These are phyloP conservation scores for Helleia helle DNA, from an alignment of 2,888 invertebrate species.

Conservation along the genomic window DNA sequence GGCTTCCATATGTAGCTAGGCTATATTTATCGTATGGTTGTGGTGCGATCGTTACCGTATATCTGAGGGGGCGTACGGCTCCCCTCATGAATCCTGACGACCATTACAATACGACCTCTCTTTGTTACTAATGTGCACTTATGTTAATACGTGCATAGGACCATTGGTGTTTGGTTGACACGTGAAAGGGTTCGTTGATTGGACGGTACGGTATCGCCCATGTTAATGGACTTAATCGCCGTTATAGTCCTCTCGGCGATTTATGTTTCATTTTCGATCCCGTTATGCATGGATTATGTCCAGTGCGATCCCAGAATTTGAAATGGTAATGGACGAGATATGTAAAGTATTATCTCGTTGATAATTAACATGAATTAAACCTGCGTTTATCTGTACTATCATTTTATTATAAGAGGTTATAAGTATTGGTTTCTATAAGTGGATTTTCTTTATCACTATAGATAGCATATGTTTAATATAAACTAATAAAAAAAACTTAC, in stretches of 20 bases:
- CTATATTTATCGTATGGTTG: slow-evolving; percentile 70
- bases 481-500: no score
- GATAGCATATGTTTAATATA: no score
- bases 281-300: slow-evolving; percentile 66
- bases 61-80: slow-evolving; percentile 61
- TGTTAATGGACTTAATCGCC: slow-evolving; percentile 72
- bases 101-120: slow-evolving; percentile 46
- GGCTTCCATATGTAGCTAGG: slow-evolving; percentile 50
- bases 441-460: no score
- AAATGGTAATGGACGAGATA: slow-evolving; percentile 51
- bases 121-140: slow-evolving; percentile 31
- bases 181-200: slow-evolving; percentile 63
- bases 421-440: no score
- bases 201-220: slow-evolving; percentile 48
- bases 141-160: slow-evolving; percentile 19
- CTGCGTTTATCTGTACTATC: neutral
- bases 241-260: slow-evolving; percentile 56
- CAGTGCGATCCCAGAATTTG: slow-evolving; percentile 16
- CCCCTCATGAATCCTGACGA: slow-evolving; percentile 69
- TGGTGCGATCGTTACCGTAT: slow-evolving; percentile 68
- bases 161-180: slow-evolving; percentile 22
- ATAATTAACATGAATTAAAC: neutral
- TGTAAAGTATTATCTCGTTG: slow-evolving; percentile 35
- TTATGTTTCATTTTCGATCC: slow-evolving; percentile 74
- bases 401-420: neutral